Evolutionary conservation across 1,140 invertebrate species (phyloP).

Genomic region (Euura lappo): DNA sequence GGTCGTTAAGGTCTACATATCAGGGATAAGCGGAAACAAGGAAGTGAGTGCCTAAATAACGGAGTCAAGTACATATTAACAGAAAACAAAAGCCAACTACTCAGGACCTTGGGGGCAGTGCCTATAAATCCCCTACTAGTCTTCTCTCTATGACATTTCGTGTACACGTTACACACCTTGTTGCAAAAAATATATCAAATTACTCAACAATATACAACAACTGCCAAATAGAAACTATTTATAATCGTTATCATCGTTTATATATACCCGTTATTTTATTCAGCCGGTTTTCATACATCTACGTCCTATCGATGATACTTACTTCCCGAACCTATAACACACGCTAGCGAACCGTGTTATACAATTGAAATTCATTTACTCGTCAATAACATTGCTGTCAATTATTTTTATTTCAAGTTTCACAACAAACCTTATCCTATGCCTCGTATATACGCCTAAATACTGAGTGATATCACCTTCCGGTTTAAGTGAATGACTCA

Average conservation of each 20-base stretch:
- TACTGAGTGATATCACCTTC: too few species aligned
- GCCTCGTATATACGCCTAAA: too few species aligned
- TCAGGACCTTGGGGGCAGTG: conserved; percentile 21
- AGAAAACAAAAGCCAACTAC: not conserved
- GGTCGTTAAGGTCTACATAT: conserved; percentile 89
- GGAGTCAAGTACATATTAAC: not conserved
- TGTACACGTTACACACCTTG: not conserved
- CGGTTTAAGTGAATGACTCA: too few species aligned
- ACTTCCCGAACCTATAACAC: too few species aligned
- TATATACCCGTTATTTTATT: not conserved
- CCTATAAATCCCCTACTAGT: conserved; percentile 17
- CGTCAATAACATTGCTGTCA: not conserved
- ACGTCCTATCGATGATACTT: not conserved
- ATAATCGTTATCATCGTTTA: not conserved
- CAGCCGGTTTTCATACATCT: not conserved
- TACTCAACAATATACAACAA: not conserved
- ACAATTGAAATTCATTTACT: not conserved
- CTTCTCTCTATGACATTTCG: not conserved
- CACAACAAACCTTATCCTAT: not conserved
- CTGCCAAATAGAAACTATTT: not conserved
- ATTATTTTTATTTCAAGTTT: not conserved
- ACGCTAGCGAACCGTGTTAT: too few species aligned
- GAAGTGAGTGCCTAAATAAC: conserved; percentile 70
- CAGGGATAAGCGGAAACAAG: conserved; percentile 89
- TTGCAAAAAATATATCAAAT: not conserved